Evolutionary conservation across 2,797 vertebrate genomes (phyloP), one percentile per base, ranked within the genome.

Genomic region (Cyclura pinguis): DNA sequence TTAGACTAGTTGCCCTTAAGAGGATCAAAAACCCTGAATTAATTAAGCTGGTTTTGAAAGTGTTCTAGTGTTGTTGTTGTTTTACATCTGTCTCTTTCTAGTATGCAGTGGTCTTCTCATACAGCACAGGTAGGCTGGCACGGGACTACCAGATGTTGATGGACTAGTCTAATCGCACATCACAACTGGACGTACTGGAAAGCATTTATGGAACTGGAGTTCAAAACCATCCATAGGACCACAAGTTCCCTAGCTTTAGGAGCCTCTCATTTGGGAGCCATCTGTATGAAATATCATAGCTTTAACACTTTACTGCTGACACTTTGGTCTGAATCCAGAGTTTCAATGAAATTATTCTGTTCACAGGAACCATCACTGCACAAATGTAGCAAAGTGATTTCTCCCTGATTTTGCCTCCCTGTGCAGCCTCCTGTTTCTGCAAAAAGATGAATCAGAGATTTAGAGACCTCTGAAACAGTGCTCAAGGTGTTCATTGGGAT

Each of bases 1-100:
- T 92, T 89, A 89, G 20, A 27, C 27, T 74, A 77, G 59, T n/a
- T 42, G 69, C 22, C 18, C 35, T n/a, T 82, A 86, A 89, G 57
- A 78, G 32, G 59, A 86, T 92, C 72, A 69, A 89, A 89, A 83
- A 24, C 73, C 69, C 13, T 83, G 57, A 80, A 85, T 83, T 82
- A 72, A 88, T 88, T 85, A 88, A 86, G 27, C 77, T 76, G 50
- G 18, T 35, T 86, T 78, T 83, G 59, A 74, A 47, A 78, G 38
- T 55, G 80, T 35, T 80, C 5, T n/a, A 32, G 24, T n/a, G 18
- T 32, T 57, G 73, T 64, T 57, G 55, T 64, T 72, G 67, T 57
- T 50, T 32, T 74, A 59, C 1, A 32, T 57, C n/a, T 87, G 6
- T 59, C 20, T 13, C 50, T 85, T 73, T 78, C 29, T 24, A n/a